These are phyloP conservation scores for Aquatica leii DNA, from an alignment of 2,888 invertebrate genomes.

Conservation along the genomic window DNA sequence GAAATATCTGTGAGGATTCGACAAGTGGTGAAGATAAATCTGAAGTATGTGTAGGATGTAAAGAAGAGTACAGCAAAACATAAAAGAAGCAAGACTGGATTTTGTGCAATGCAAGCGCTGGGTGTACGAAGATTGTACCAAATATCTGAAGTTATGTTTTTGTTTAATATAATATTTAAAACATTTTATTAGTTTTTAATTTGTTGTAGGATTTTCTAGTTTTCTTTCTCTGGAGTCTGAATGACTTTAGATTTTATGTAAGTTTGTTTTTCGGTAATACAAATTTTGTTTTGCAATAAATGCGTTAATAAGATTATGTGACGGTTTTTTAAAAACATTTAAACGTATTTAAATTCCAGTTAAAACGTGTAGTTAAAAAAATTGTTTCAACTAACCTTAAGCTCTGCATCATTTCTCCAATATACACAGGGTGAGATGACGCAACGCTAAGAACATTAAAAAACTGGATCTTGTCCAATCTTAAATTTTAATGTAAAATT, in stretches of 20 bases:
- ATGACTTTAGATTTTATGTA: no score
- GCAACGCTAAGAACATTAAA: neutral
- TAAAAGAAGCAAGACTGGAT: conserved; percentile 1
- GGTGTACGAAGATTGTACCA: neutral
- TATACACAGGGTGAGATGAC: neutral
- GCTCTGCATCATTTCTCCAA: neutral
- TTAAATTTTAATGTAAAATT: neutral
- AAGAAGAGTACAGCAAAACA: neutral
- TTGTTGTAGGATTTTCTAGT: neutral
- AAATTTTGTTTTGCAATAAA: no score
- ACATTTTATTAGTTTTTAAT: neutral
- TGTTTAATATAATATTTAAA: neutral
- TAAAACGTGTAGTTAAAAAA: neutral
- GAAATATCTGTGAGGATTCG: neutral
- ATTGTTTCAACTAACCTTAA: neutral
- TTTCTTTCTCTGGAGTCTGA: no score
- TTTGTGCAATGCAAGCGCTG: neutral
- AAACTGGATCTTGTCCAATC: neutral
- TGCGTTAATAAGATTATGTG: neutral
- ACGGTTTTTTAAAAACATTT: neutral
- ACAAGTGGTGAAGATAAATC: neutral
- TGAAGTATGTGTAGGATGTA: neutral
- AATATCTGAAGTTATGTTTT: neutral
- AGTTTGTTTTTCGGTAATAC: no score
- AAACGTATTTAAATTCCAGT: neutral